A percentile compares a stretch with the other conserved stretches of the same genome.
Evolutionary conservation across 2,888 invertebrate species (phyloP).

Genomic region (Actias luna): DNA sequence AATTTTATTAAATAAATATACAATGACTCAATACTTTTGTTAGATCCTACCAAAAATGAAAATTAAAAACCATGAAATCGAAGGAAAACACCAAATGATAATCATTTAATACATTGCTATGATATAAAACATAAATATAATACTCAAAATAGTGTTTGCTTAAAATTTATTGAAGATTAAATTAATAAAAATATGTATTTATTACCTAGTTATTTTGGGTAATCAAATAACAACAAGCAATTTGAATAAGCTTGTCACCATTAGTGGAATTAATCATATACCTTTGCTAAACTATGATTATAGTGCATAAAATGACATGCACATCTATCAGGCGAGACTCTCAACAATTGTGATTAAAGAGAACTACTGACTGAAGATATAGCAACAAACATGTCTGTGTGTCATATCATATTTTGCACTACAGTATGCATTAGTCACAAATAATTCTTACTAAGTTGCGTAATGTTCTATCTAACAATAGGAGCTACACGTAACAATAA

Average conservation of each 20-base stretch:
- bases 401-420: conserved; percentile 8
- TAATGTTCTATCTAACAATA: conserved; percentile 4
- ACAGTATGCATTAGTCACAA: background rate
- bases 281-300: conserved; percentile 49
- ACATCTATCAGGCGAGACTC: conserved; percentile 49
- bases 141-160: conserved; percentile 24
- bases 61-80: conserved; percentile 57
- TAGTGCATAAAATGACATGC: conserved; percentile 52
- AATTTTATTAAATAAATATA: conserved; percentile 30
- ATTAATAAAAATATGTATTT: conserved; percentile 38
- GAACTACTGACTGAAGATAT: conserved; percentile 20
- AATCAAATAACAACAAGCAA: conserved; percentile 41
- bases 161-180: conserved; percentile 27
- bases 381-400: conserved; percentile 12
- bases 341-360: conserved; percentile 40
- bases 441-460: background rate
- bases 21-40: conserved; percentile 5
- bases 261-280: conserved; percentile 40
- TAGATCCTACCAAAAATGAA: conserved; percentile 19
- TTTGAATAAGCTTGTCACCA: conserved; percentile 62
- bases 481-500: conserved; percentile 15
- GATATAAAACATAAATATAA: conserved; percentile 22
- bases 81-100: conserved; percentile 49
- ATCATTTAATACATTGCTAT: conserved; percentile 26
- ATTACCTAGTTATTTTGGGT: conserved; percentile 14